phyloP scores from a whole-genome alignment of 2,797 vertebrate genomes.

The Lepilemur ruficaudatus region DNA sequence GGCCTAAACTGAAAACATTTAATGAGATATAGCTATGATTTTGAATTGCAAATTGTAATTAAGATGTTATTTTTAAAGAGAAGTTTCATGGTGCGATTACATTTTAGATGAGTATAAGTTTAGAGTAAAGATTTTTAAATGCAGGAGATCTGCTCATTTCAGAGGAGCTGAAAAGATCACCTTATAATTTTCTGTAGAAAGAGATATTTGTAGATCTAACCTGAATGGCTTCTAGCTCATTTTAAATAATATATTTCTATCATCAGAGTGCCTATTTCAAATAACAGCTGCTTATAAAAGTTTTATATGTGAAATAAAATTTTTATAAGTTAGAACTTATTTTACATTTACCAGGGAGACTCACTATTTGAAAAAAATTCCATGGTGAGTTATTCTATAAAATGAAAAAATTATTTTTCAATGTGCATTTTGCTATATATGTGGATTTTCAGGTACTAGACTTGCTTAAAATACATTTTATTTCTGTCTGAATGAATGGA shows the following conservation, averaged over 20 bases:
- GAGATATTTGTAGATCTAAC: neutral
- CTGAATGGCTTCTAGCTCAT: neutral
- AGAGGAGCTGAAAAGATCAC: neutral
- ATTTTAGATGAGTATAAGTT: constrained; percentile 11
- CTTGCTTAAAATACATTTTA: constrained; percentile 37
- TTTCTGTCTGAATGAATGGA: neutral
- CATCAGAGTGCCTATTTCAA: neutral
- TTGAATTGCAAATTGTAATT: constrained; percentile 24
- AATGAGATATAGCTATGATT: neutral
- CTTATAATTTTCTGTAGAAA: constrained; percentile 30
- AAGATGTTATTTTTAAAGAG: constrained; percentile 22
- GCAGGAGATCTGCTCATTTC: neutral
- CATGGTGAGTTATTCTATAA: neutral
- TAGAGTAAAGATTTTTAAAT: neutral
- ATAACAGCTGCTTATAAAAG: constrained; percentile 30
- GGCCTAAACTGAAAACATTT: neutral
- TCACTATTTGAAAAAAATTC: neutral
- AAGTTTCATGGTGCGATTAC: neutral
- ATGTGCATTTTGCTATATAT: neutral
- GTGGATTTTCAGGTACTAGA: neutral
- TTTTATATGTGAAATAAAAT: constrained; percentile 33
- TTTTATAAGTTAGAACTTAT: constrained; percentile 13
- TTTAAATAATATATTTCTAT: constrained; percentile 33
- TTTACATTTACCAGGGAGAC: neutral
- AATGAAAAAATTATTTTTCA: constrained; percentile 28